A percentile compares a stretch with the other conserved stretches of the same genome.
phyloP scores from a whole-genome alignment of 2,113 vertebrate species.

The Tretioscincus oriximinensis region DNA sequence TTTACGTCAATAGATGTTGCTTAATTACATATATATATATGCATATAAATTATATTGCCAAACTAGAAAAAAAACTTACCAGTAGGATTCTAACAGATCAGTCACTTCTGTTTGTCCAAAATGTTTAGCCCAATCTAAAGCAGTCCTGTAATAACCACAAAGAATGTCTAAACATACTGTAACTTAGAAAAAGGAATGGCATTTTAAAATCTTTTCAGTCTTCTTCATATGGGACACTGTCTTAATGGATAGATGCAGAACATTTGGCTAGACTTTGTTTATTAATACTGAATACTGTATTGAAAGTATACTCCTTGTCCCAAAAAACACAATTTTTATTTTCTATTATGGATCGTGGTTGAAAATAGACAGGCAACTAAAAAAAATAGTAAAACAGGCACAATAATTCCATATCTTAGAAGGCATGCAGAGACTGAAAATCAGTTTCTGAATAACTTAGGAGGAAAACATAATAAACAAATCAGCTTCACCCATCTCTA shows the following conservation, averaged over 20 bases:
- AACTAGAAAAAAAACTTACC: slow-evolving; percentile 69
- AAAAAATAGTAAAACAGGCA: too few relatives aligned
- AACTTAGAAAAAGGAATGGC: neutral
- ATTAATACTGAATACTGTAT: neutral
- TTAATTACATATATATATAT: neutral
- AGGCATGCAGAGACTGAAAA: too few relatives aligned
- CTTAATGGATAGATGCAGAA: neutral
- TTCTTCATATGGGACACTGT: neutral
- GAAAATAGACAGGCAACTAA: too few relatives aligned
- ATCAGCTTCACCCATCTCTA: too few relatives aligned
- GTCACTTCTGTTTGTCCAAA: slow-evolving; percentile 86
- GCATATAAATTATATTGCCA: neutral
- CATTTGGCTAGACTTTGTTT: neutral
- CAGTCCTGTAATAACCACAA: slow-evolving; percentile 79
- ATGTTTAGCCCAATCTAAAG: slow-evolving; percentile 89
- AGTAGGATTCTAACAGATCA: slow-evolving; percentile 87
- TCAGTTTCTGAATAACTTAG: too few relatives aligned
- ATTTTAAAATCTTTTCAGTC: neutral
- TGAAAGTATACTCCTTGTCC: neutral
- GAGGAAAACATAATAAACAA: too few relatives aligned
- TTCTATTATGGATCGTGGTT: too few relatives aligned
- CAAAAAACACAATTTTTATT: too few relatives aligned
- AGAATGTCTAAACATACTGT: slow-evolving; percentile 1
- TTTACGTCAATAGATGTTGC: neutral
- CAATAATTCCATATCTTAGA: too few relatives aligned